These are phyloP conservation scores for Doris montereyensis DNA, from an alignment of 2,888 invertebrate genomes.

Conservation along the genomic window DNA sequence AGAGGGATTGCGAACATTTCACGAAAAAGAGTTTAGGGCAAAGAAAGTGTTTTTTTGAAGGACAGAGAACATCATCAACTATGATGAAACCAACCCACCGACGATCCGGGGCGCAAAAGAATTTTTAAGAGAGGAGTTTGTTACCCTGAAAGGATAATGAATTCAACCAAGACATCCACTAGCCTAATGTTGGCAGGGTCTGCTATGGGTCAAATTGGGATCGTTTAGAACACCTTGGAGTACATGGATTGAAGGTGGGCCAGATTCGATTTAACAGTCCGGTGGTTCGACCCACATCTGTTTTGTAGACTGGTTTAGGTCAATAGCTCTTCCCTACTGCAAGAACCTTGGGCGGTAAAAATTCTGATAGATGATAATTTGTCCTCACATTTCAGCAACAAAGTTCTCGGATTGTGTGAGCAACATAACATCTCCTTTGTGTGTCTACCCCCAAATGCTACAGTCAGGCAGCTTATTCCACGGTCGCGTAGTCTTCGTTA, in stretches of 20 bases:
- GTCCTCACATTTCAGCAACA: conserved; percentile 37
- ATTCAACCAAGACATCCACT: conserved; percentile 64
- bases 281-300: conserved; percentile 61
- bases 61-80: no score
- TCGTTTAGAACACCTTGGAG: conserved; percentile 56
- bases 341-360: conserved; percentile 55
- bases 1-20: no score
- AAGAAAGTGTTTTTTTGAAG: no score
- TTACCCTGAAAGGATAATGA: conserved; percentile 67
- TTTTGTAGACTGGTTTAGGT: conserved; percentile 66
- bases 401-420: conserved; percentile 61
- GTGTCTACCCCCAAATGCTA: conserved; percentile 47
- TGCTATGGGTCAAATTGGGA: conserved; percentile 70
- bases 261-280: conserved; percentile 69
- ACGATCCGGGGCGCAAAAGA: no score
- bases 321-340: conserved; percentile 55
- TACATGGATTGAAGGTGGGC: conserved; percentile 72
- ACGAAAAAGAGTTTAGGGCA: no score
- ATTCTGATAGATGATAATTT: conserved; percentile 69
- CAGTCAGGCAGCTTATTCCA: no score
- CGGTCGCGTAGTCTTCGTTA: no score
- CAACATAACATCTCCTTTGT: conserved; percentile 67
- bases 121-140: no score
- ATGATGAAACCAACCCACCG: no score
- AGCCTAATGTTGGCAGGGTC: conserved; percentile 70